phyloP scores from a whole-genome alignment of 2,888 invertebrate species.

The Chymomyza fuscimana region DNA sequence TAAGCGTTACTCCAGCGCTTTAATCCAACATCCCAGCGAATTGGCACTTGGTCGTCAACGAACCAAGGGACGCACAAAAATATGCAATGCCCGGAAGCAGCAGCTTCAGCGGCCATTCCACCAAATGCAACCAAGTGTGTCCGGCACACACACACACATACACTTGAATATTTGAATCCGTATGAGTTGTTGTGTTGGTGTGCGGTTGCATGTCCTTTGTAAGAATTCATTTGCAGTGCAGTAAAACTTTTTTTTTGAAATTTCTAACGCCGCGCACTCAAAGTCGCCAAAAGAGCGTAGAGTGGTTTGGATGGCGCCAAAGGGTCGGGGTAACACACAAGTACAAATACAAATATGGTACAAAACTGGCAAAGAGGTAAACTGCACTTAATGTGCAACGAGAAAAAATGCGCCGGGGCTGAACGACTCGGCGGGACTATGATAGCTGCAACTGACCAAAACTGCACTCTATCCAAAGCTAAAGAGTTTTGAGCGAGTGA shows the following conservation, averaged over 20 bases:
- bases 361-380: constrained; percentile 60
- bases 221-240: constrained; percentile 70
- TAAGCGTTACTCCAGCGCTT: constrained; percentile 67
- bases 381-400: constrained; percentile 76
- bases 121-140: neutral
- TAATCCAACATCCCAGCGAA: constrained; percentile 64
- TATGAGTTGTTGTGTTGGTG: constrained; percentile 17
- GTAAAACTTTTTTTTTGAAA: constrained; percentile 68
- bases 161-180: constrained; percentile 25
- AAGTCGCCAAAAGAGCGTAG: constrained; percentile 59
- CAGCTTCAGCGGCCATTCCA: neutral
- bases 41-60: constrained; percentile 71
- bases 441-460: constrained; percentile 65
- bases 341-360: constrained; percentile 27
- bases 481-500: neutral
- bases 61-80: constrained; percentile 65
- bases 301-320: constrained; percentile 16
- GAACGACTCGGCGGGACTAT: constrained; percentile 13
- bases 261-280: constrained; percentile 71
- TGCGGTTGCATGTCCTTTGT: constrained; percentile 56
- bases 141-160: neutral
- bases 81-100: constrained; percentile 43
- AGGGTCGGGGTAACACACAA: neutral
- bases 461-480: constrained; percentile 60
- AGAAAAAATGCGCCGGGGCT: constrained; percentile 55